A percentile compares a stretch with the other conserved stretches of the same genome.
Evolutionary conservation across 1,140 invertebrate species (phyloP).

Genomic region (Ylistrum balloti): DNA sequence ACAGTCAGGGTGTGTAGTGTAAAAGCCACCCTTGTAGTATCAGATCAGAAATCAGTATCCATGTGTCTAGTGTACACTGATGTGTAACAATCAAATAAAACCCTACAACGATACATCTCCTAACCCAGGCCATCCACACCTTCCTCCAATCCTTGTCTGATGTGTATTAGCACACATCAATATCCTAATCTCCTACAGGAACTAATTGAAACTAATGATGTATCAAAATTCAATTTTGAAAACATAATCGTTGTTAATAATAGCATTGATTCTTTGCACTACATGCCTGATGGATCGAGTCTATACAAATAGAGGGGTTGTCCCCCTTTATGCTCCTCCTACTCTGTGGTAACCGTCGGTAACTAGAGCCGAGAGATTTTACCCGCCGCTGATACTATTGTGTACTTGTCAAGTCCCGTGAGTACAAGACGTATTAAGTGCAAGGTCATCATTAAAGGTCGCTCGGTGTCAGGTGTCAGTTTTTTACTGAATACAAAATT

Average conservation of each 20-base stretch:
- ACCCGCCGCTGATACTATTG: constrained; percentile 11
- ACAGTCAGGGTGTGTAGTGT: not conserved
- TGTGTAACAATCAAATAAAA: not conserved
- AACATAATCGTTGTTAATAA: not conserved
- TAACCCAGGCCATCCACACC: not conserved
- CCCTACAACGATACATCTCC: not conserved
- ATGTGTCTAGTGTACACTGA: not conserved
- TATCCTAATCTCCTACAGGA: not conserved
- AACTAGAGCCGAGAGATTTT: constrained; percentile 38
- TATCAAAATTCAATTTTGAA: constrained; percentile 36
- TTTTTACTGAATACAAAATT: constrained; percentile 3
- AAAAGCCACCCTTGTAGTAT: not conserved
- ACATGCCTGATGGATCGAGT: not conserved
- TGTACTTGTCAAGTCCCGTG: constrained; percentile 25
- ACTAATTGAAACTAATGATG: constrained; percentile 39
- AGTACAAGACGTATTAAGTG: constrained; percentile 34
- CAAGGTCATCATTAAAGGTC: constrained; percentile 3
- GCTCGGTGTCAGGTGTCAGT: constrained; percentile 21
- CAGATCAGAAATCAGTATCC: not conserved
- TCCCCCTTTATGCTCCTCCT: constrained; percentile 36
- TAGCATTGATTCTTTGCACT: not conserved
- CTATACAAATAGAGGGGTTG: not conserved
- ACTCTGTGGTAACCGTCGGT: constrained; percentile 36
- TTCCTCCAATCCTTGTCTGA: not conserved
- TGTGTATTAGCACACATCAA: not conserved